A percentile compares a stretch with the other conserved stretches of the same genome.
phyloP scores from a whole-genome alignment of 2,797 vertebrate genomes.

The Phoebastria nigripes region DNA sequence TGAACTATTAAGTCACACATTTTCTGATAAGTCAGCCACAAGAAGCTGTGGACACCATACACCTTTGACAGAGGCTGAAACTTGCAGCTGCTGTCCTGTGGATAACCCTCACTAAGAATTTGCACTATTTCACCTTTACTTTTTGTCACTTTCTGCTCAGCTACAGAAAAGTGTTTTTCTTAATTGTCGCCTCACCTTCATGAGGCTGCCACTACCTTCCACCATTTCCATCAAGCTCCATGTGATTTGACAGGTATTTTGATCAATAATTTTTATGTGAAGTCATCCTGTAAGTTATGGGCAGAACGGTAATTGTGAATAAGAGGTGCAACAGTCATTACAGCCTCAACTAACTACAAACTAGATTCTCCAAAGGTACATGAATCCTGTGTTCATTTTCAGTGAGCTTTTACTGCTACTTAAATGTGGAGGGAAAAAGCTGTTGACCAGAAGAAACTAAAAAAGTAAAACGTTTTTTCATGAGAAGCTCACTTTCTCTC shows the following conservation, averaged over 20 bases:
- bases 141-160: not conserved
- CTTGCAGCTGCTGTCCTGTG: not conserved
- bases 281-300: not conserved
- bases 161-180: not conserved
- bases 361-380: not conserved
- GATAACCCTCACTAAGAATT: not conserved
- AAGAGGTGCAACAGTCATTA: not conserved
- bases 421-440: not conserved
- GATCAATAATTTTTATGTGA: not conserved
- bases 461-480: not conserved
- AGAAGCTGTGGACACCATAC: not conserved
- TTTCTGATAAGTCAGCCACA: not conserved
- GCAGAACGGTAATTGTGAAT: not conserved
- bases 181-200: rapidly evolving
- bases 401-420: not conserved
- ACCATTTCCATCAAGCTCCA: not conserved
- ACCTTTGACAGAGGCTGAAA: not conserved
- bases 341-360: not conserved
- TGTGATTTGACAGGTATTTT: not conserved
- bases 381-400: not conserved
- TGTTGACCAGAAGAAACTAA: not conserved
- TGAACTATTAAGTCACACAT: not conserved
- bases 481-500: not conserved
- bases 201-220: not conserved
- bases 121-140: not conserved